A percentile compares a stretch with the other conserved stretches of the same genome.
phyloP scores from a whole-genome alignment of 2,113 vertebrate species.

The Tonatia bakeri region DNA sequence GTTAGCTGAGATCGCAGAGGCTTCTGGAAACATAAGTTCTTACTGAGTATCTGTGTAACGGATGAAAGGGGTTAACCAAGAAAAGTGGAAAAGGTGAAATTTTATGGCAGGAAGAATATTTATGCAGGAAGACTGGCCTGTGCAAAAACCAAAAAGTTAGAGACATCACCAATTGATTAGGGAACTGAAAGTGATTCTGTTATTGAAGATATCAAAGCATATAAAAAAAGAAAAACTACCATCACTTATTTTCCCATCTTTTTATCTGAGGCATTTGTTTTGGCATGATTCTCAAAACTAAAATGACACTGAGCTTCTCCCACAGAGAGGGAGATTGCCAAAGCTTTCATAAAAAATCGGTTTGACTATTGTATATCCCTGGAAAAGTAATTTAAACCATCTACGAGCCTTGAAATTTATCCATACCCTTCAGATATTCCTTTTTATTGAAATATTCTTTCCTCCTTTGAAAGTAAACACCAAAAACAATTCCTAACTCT shows the following conservation, averaged over 20 bases:
- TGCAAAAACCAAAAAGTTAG: conserved; percentile 24
- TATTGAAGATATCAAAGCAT: neutral
- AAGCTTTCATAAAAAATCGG: conserved; percentile 2
- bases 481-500: neutral
- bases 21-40: neutral
- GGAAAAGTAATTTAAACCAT: conserved; percentile 38
- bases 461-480: conserved; percentile 45
- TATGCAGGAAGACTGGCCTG: neutral
- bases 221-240: neutral
- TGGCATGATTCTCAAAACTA: conserved; percentile 41
- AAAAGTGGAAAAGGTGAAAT: neutral
- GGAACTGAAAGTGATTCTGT: neutral
- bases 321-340: neutral
- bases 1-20: neutral
- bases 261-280: conserved; percentile 29
- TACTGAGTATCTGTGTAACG: neutral
- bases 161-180: neutral
- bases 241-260: neutral
- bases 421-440: neutral
- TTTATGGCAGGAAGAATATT: neutral
- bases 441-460: conserved; percentile 22
- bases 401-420: neutral
- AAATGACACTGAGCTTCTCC: neutral
- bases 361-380: neutral
- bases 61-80: neutral